phyloP scores from a whole-genome alignment of 2,888 invertebrate genomes.

The Stenotaenia linearis region DNA sequence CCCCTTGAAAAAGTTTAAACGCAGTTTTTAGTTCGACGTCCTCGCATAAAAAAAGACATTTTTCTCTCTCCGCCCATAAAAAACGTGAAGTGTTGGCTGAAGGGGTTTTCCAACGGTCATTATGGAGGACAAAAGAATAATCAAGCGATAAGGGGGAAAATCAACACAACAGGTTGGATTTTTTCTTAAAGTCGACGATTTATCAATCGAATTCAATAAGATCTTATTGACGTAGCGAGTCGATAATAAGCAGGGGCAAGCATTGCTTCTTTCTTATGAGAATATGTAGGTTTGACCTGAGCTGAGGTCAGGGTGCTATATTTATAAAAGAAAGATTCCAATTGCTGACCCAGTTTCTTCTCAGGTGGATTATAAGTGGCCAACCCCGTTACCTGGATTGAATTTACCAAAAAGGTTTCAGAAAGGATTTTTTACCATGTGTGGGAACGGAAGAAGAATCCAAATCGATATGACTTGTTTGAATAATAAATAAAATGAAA shows the following conservation, averaged over 20 bases:
- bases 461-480: no score
- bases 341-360: conserved; percentile 20
- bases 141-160: background rate
- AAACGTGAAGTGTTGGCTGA: background rate
- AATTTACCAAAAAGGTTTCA: background rate
- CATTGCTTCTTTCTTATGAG: background rate
- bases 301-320: conserved; percentile 16
- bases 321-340: conserved; percentile 26
- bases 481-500: no score
- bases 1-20: background rate
- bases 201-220: background rate
- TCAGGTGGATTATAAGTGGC: conserved; percentile 8
- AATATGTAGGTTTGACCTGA: background rate
- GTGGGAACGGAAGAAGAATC: no score
- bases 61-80: background rate
- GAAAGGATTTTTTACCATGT: no score
- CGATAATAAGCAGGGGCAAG: background rate
- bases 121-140: background rate
- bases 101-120: background rate
- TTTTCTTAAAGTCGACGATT: no score
- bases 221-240: background rate
- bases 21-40: background rate
- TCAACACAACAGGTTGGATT: background rate
- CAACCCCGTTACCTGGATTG: conserved; percentile 1
- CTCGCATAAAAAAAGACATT: background rate